Evolutionary conservation across 64 coral and sea anemone species (phyloP), one percentile per base, ranked within the genome.

Genomic region (Astreopora myriophthalma): DNA sequence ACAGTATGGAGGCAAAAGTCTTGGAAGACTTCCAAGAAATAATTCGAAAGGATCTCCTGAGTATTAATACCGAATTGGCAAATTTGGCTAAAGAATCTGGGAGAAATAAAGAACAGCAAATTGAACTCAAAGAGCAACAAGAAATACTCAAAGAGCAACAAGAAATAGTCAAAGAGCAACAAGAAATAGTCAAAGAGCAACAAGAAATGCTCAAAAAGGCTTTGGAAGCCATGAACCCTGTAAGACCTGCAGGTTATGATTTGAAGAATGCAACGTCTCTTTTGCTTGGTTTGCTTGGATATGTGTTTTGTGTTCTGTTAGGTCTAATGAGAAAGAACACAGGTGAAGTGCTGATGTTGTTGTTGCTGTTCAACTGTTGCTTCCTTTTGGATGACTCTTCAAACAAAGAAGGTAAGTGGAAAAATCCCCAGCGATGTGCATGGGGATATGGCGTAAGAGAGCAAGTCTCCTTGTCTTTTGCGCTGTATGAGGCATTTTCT

Each of bases 1-100:
- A 83, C 52, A 83, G 79, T 33, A 65, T 83, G 34, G 91, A 96
- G 77, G 69, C 62, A 26, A 70, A 63, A 64, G 91, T 85, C 39
- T 44, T 94, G 3, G 52, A 89, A 19, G 38, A 90, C 60, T 94
- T 93, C 34, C 75, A 93, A 38, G 95, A 96, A 74, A 55, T 95
- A 28, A 84, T 86, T 55, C 20, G 25, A 58, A 91, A 91, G 37
- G 93, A 91, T 3, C 76, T 79, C 17, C 68, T 34, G 34, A 83
- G 75, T 51, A 69, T 85, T 7, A 75, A 89, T 27, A 64, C 37
- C 23, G 27, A 65, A 58, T 48, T 87, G n/a, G 73, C 34, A 35
- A 90, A 73, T 30, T 49, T 86, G 49, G 13, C 28, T 9, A 71
- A 62, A 71, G 61, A 88, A 38, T 71, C 65, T 48, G 65, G 3